Base-by-base conservation (phyloP, 2,888 invertebrate species). In the Caenorhabditis macrosperma region DNA sequence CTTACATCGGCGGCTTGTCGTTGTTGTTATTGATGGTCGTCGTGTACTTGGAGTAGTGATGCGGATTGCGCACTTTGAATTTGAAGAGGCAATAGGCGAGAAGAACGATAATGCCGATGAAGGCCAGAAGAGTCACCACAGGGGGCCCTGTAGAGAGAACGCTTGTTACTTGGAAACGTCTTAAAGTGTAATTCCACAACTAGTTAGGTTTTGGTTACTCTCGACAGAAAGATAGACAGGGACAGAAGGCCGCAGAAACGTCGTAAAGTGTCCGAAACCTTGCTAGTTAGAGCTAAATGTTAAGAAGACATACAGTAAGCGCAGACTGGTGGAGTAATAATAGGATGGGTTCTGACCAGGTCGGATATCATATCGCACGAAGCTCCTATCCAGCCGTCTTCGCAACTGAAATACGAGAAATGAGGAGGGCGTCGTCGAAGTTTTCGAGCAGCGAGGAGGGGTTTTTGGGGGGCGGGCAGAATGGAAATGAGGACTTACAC, bases 241-340 rank as follows among this genome's bases (percentile, higher is more conserved):
- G 59, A 66, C 59, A 66, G 30, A 60, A 72, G 55, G 57, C 46
- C 48, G 9, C 17, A 69, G 52, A 60, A 69, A 46, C 9, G 46
- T 55, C 4, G 46, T n/a, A 35, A 15, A 46, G 33, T 52, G 22
- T 15, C 63, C 63, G 38, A 66, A 75, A 59, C 52, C 61, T 60
- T 28, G 28, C 33, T 44, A 54, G 55, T 75, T 61, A 61, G 46
- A 61, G 52, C 55, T 57, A 35, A 41, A 6, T 41, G 79, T 79
- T 74, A 75, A 68, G 60, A 74, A 61, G 68, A 80, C 80, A 63
- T 80, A 80, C 80, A 80, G 64, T 75, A 80, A 75, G 74, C 69
- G 71, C 80, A 80, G 69, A 71, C 64, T 59, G 69, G 75, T 44
- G 66, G 71, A 59, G 80, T 66, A 60, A 75, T 26, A 66, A 80